These are phyloP conservation scores for Nemapogon koenigi DNA, from an alignment of 2,888 invertebrate genomes.

Conservation along the genomic window DNA sequence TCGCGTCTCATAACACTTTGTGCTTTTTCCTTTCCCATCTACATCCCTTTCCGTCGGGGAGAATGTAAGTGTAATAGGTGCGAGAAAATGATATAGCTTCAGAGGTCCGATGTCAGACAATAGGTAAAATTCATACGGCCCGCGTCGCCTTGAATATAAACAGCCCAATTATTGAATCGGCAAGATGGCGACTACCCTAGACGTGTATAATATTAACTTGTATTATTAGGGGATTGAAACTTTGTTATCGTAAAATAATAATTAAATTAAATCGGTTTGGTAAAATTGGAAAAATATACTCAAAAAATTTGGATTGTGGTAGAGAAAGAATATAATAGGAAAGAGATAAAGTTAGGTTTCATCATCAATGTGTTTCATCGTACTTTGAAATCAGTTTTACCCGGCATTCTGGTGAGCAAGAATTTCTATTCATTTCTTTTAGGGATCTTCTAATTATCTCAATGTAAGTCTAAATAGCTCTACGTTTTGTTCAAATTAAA, in stretches of 20 bases:
- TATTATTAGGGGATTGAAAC: background rate
- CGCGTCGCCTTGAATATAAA: slow-evolving; percentile 52
- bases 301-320: too few relatives aligned
- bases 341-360: too few relatives aligned
- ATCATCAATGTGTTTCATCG: too few relatives aligned
- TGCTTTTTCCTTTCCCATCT: slow-evolving; percentile 21
- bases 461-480: too few relatives aligned
- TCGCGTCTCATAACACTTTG: slow-evolving; percentile 29
- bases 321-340: too few relatives aligned
- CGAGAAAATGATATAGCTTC: slow-evolving; percentile 57
- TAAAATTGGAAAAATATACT: too few relatives aligned
- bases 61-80: slow-evolving; percentile 40
- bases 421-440: too few relatives aligned
- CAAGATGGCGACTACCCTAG: slow-evolving; percentile 42
- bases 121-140: slow-evolving; percentile 61
- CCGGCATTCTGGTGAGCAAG: too few relatives aligned
- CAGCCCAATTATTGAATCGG: slow-evolving; percentile 48
- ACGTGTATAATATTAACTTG: background rate
- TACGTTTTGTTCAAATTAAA: too few relatives aligned
- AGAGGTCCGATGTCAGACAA: slow-evolving; percentile 62
- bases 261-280: too few relatives aligned
- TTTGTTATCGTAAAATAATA: background rate
- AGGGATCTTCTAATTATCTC: too few relatives aligned
- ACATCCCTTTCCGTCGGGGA: slow-evolving; percentile 22
- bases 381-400: too few relatives aligned